These are phyloP conservation scores for Epinephelus malabaricus DNA, from an alignment of 2,797 vertebrate species.

Conservation along the genomic window DNA sequence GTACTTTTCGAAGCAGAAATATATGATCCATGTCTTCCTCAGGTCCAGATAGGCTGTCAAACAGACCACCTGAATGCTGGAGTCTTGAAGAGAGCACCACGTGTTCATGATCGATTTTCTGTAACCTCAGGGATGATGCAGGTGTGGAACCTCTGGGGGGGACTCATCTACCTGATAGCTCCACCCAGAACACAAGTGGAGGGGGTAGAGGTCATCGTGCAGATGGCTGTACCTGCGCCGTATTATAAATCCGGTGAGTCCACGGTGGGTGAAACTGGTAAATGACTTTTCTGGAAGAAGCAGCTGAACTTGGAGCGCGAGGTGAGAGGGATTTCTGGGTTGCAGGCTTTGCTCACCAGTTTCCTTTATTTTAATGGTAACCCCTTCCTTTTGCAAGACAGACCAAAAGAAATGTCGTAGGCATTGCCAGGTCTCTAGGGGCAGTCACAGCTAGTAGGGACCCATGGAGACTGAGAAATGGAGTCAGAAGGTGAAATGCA, in stretches of 20 bases:
- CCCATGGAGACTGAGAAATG: no score
- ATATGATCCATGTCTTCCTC: slow-evolving; percentile 6
- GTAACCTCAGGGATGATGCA: slow-evolving; percentile 82
- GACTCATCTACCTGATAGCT: slow-evolving; percentile 90
- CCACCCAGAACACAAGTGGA: slow-evolving; percentile 83
- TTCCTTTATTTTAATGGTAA: no score
- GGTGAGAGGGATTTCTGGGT: no score
- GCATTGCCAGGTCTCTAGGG: no score
- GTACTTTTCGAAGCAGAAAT: background rate
- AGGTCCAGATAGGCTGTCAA: slow-evolving; percentile 94
- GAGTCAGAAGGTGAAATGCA: no score
- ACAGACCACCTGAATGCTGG: slow-evolving; percentile 80
- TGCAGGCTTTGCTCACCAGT: no score
- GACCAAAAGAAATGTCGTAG: no score
- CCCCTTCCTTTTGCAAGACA: no score
- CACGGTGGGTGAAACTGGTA: background rate
- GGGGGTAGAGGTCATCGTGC: slow-evolving; percentile 76
- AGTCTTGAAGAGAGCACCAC: slow-evolving; percentile 86
- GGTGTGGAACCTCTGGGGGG: slow-evolving; percentile 92
- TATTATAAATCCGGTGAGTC: slow-evolving; percentile 91
- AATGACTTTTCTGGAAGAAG: no score
- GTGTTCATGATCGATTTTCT: slow-evolving; percentile 83
- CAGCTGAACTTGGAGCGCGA: no score
- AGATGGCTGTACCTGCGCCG: slow-evolving; percentile 88
- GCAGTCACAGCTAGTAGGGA: no score